Percentiles rank a stretch among this genome's conserved stretches.
These are phyloP conservation scores for Dreissena polymorpha DNA, from an alignment of 1,140 invertebrate species.

Conservation along the genomic window DNA sequence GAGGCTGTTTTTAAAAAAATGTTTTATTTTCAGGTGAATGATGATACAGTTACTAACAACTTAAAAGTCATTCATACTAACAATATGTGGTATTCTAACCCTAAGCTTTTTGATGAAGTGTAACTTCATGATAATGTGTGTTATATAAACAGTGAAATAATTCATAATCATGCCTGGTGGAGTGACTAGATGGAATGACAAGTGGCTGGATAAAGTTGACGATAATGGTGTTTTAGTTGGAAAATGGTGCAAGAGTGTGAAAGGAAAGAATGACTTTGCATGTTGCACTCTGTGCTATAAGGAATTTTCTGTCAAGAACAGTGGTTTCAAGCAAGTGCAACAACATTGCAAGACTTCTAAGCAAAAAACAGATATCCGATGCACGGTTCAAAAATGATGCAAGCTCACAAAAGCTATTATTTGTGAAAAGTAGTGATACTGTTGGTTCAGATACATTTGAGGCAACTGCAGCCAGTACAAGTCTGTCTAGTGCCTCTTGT, in stretches of 20 bases:
- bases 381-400: neutral
- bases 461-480: neutral
- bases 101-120: too few species aligned
- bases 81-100: too few species aligned
- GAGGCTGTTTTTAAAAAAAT: too few species aligned
- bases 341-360: slow-evolving; percentile 14
- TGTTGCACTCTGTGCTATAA: slow-evolving; percentile 16
- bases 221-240: slow-evolving; percentile 13
- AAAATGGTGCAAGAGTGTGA: neutral
- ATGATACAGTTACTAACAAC: too few species aligned
- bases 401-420: neutral
- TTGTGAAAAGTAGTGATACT: neutral
- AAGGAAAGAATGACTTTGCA: neutral
- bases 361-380: slow-evolving; percentile 22
- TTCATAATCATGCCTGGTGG: too few species aligned
- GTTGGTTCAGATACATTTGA: neutral
- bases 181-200: too few species aligned
- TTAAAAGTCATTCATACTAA: too few species aligned
- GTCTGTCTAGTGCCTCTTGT: neutral
- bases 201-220: slow-evolving; percentile 14
- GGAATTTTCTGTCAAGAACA: slow-evolving; percentile 27
- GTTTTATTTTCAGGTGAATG: too few species aligned
- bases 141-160: too few species aligned
- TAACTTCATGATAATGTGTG: too few species aligned
- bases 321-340: slow-evolving; percentile 12